phyloP scores from a whole-genome alignment of 2,113 vertebrate species.

The Hipposideros armiger region DNA sequence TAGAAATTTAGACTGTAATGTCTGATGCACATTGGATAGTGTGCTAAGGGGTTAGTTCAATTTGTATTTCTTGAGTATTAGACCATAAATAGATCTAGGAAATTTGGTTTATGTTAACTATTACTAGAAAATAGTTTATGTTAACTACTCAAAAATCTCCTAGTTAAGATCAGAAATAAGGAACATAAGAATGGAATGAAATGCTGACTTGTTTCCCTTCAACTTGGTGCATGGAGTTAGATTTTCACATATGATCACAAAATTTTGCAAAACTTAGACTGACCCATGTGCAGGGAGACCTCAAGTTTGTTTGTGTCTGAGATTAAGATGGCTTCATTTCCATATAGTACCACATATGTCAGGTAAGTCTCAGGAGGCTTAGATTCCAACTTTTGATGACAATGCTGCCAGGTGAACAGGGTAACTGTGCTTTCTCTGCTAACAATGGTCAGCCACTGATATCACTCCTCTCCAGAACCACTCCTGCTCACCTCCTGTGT shows the following conservation, averaged over 20 bases:
- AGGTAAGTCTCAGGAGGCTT: slow-evolving; percentile 89
- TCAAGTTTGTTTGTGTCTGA: slow-evolving; percentile 87
- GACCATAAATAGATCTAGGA: not conserved
- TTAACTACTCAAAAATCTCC: not conserved
- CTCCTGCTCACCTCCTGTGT: not conserved
- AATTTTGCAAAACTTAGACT: slow-evolving; percentile 89
- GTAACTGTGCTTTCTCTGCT: slow-evolving; percentile 91
- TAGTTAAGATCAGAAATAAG: slow-evolving; percentile 40
- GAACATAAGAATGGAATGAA: not conserved
- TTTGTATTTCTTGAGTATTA: not conserved
- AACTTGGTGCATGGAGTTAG: not conserved
- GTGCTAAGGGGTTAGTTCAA: not conserved
- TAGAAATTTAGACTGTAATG: not conserved
- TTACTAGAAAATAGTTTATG: not conserved
- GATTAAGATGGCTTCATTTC: slow-evolving; percentile 91
- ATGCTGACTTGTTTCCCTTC: not conserved
- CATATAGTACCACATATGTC: slow-evolving; percentile 91
- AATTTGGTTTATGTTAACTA: not conserved
- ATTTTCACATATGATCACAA: slow-evolving; percentile 85
- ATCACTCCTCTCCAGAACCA: slow-evolving; percentile 6
- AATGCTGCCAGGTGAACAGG: slow-evolving; percentile 92
- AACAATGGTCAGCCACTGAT: slow-evolving; percentile 85
- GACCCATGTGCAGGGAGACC: slow-evolving; percentile 78
- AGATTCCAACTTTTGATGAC: slow-evolving; percentile 88
- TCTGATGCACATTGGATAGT: not conserved